A percentile compares a stretch with the other conserved stretches of the same genome.
Evolutionary conservation across 2,113 vertebrate genomes (phyloP).

Genomic region (Hippocampus zosterae): DNA sequence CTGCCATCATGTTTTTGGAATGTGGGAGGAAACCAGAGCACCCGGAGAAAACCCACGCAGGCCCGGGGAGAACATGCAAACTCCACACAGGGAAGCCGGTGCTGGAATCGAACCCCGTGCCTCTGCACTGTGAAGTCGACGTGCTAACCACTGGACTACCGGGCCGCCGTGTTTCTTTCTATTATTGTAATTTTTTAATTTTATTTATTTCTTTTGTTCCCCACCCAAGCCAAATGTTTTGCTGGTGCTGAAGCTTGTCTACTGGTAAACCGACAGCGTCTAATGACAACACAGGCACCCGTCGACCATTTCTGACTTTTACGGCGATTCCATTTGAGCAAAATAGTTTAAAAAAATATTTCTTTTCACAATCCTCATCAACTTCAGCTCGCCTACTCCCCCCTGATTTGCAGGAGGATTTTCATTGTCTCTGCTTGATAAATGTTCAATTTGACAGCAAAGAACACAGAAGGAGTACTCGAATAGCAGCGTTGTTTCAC

Average conservation of each 20-base stretch:
- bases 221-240: background rate
- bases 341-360: constrained; percentile 68
- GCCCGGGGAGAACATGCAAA: too few relatives aligned
- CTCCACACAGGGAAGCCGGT: too few relatives aligned
- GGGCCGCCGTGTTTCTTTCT: too few relatives aligned
- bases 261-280: constrained; percentile 59
- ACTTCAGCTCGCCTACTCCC: constrained; percentile 14
- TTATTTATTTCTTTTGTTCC: background rate
- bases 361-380: constrained; percentile 62
- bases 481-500: constrained; percentile 61
- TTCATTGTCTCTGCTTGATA: constrained; percentile 71
- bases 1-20: too few relatives aligned
- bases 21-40: too few relatives aligned
- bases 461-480: constrained; percentile 78
- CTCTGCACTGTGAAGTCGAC: too few relatives aligned
- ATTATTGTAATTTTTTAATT: background rate
- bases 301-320: constrained; percentile 56
- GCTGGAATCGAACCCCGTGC: too few relatives aligned
- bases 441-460: constrained; percentile 83
- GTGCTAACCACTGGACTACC: too few relatives aligned
- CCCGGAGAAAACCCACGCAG: too few relatives aligned
- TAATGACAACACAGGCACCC: background rate
- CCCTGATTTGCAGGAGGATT: background rate
- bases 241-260: constrained; percentile 21
- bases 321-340: constrained; percentile 62